phyloP scores from a whole-genome alignment of 1,140 invertebrate genomes.

The Diprion similis region DNA sequence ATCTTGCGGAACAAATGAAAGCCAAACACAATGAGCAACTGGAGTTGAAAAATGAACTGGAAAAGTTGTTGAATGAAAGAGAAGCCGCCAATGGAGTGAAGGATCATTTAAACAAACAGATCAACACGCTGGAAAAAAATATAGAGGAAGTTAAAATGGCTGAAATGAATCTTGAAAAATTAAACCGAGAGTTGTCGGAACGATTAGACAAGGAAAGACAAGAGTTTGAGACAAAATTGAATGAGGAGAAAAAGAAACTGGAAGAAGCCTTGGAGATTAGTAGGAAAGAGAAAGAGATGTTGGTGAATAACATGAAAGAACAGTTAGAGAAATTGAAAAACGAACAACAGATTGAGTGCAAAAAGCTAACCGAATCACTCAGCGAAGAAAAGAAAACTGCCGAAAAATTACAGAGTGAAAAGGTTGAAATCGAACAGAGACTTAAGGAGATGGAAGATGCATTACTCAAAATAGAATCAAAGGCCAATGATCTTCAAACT shows the following conservation, averaged over 20 bases:
- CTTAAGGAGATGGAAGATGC: constrained; percentile 59
- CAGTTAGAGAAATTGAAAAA: constrained; percentile 59
- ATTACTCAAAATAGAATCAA: constrained; percentile 55
- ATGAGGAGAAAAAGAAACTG: constrained; percentile 60
- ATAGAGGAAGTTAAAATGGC: constrained; percentile 58
- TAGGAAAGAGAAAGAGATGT: constrained; percentile 56
- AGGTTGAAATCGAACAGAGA: constrained; percentile 46
- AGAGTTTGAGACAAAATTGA: constrained; percentile 60
- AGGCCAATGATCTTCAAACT: constrained; percentile 38
- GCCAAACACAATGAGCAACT: constrained; percentile 61
- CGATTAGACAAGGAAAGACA: constrained; percentile 59
- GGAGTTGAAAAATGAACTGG: constrained; percentile 57
- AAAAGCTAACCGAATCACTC: constrained; percentile 48
- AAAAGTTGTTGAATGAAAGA: constrained; percentile 53
- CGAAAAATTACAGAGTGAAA: constrained; percentile 58
- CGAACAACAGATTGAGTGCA: constrained; percentile 48
- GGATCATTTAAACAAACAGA: constrained; percentile 50
- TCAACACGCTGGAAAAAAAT: constrained; percentile 55
- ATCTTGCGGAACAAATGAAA: constrained; percentile 56
- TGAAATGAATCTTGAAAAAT: constrained; percentile 57
- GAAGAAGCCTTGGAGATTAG: constrained; percentile 58
- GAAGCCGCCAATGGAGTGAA: constrained; percentile 52
- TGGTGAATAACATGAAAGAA: constrained; percentile 56
- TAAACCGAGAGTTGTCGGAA: constrained; percentile 58
- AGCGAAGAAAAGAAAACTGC: constrained; percentile 60